Percentiles rank a stretch among this genome's conserved stretches.
Conservation (phyloP, 53 echinoderm and acorn worm genomes). For the Hippasteria phrygiana region DNA sequence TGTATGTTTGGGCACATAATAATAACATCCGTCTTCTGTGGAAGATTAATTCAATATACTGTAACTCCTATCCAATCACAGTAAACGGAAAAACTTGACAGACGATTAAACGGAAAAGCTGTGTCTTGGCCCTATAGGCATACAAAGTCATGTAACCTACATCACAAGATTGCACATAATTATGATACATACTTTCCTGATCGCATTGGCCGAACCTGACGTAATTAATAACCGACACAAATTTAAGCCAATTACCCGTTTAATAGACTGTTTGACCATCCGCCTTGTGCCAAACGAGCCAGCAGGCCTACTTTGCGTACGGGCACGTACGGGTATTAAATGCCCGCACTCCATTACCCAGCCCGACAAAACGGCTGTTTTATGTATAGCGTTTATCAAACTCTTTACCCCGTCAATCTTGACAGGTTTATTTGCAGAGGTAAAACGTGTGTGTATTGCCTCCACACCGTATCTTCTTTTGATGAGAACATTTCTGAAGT, state of each 20-base stretch:
- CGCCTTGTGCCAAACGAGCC: background rate
- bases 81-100: no score
- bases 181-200: no score
- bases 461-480: background rate
- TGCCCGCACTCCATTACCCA: no score
- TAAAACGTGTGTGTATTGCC: background rate
- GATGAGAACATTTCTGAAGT: background rate
- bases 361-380: background rate
- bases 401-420: slow-evolving; percentile 1
- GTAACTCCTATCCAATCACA: no score
- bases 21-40: no score
- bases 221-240: slow-evolving; percentile 15
- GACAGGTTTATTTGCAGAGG: slow-evolving; percentile 5
- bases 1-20: no score
- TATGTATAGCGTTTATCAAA: background rate
- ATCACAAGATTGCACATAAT: no score
- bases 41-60: no score
- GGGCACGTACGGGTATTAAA: background rate
- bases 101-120: no score
- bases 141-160: no score
- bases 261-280: background rate
- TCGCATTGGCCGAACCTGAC: background rate
- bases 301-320: no score
- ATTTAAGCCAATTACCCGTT: slow-evolving; percentile 43
- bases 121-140: no score